Base-by-base conservation (phyloP, 2,888 invertebrate species). In the Merodon equestris region DNA sequence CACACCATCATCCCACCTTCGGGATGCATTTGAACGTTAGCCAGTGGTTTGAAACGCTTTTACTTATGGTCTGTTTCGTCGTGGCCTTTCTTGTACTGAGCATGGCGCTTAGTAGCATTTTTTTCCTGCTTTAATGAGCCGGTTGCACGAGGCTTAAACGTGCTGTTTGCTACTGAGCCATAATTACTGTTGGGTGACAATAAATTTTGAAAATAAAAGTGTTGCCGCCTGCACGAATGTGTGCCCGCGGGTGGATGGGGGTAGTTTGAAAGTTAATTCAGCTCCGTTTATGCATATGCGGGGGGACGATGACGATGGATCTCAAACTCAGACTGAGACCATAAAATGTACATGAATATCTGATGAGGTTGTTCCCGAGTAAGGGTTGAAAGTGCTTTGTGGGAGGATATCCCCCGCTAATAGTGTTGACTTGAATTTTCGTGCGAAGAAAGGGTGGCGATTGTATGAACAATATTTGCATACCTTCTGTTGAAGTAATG, bases 161-260 rank as follows among this genome's bases (percentile, higher is more conserved):
- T 53, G 34, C 45, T 73, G 53, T 66, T 66, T 66, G 53, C 56
- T 54, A 27, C 53, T 36, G 15, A 58, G 58, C 50, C 66, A 73
- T 73, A 73, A 73, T 73, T 73, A 73, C 66, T 50, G 40, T 14
- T 54, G 12, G 45, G 53, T 73, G 73, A 73, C 73, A 73, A 73
- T 73, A 73, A 73, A 73, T 73, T 58, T 48, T 40, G 14, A 27
- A 44, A 44, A 40, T 51, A 64, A 60, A 38, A 57, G 34, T 15
- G 9, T 18, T 36, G 27, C 14, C 17, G 40, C 45, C 1, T 15
- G 0, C 9, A n/a, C 7, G 34, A 14, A 7, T 27, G 27, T 27
- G 27, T 48, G 50, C 10, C 45, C 48, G 19, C 50, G 27, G 27
- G 7, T 19, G 47, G 7, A 12, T 9, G 19, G 18, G 14, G 54